Conservation (phyloP, 1,140 invertebrate species). For the Trichonephila clavipes region DNA sequence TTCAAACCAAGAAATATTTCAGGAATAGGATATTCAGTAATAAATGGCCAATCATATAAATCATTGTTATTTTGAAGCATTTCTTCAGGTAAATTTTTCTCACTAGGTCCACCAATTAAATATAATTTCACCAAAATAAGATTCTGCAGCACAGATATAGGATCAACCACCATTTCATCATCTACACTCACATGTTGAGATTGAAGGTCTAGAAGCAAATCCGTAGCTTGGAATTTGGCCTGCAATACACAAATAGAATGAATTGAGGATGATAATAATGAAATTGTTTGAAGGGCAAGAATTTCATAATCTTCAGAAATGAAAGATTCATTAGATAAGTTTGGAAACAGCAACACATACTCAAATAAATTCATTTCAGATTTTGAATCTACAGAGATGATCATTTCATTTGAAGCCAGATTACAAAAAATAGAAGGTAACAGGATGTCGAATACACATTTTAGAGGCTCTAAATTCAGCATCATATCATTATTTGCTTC, state of each 20-base stretch:
- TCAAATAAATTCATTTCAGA: conserved; percentile 36
- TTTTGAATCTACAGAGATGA: not conserved
- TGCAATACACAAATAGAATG: conserved; percentile 49
- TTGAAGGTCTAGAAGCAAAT: conserved; percentile 41
- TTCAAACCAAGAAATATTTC: not conserved
- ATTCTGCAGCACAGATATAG: conserved; percentile 51
- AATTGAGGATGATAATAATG: conserved; percentile 32
- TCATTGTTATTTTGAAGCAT: not conserved
- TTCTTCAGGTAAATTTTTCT: conserved; percentile 48
- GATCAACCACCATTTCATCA: conserved; percentile 47
- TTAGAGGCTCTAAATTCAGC: not conserved
- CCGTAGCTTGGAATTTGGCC: not conserved
- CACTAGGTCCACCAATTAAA: conserved; percentile 35
- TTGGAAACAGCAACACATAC: conserved; percentile 52
- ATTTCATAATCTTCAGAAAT: conserved; percentile 33
- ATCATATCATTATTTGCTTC: conserved; percentile 24
- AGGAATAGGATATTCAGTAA: not conserved
- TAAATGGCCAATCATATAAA: conserved; percentile 51
- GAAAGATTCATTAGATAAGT: not conserved
- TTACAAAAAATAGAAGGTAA: conserved; percentile 59
- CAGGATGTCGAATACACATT: conserved; percentile 23
- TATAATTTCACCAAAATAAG: conserved; percentile 55
- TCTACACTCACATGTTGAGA: not conserved
- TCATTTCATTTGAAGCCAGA: conserved; percentile 20
- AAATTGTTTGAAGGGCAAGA: conserved; percentile 53